Base-by-base conservation (phyloP, 2,113 vertebrate genomes). In the Ahaetulla prasina region DNA sequence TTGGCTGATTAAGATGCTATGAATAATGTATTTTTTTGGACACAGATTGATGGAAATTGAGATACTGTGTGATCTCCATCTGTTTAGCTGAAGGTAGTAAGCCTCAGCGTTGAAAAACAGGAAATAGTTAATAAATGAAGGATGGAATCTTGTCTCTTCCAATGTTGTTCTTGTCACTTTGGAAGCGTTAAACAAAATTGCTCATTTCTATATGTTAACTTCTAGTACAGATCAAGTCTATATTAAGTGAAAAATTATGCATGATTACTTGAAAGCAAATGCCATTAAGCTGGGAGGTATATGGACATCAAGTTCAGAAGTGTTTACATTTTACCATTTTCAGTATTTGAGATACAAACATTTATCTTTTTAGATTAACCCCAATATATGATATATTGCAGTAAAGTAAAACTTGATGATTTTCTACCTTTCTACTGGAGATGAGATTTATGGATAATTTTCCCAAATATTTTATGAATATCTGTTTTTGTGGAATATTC, bases 381-480 rank as follows among this genome's bases (percentile, higher is more conserved):
- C 39, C 57, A 60, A 60, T 47, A 30, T 85, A 43, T 43, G 6
- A 80, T 80, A 20, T 39, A 8, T 80, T 80, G 35, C 35, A 43
- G 8, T 80, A 80, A 22, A 80, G 18, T 80, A 22, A 80, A 80
- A 39, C 35, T 74, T 39, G 18, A 43, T 80, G 35, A 1, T 22
- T 80, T 80, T 80, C n/a, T 80, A 80, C 1, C 74, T 39, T 43
- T 80, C 35, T 80, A 80, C 74, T 43, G 18, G 35, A 80, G 74
- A 68, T 68, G 63, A 68, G 63, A 80, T 43, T 39, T 90, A 52
- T 74, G 18, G 3, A 90, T 23, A 27, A 11, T 10, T 52, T 27
- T 52, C 87, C 0, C 0, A 5, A 0, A 0, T 22, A 30, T 49
- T 0, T 25, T 93, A 39, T 23, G 0, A 74, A 35, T 74, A 74